These are phyloP conservation scores for Pseudococcus viburni DNA, from an alignment of 2,888 invertebrate genomes.

Conservation along the genomic window DNA sequence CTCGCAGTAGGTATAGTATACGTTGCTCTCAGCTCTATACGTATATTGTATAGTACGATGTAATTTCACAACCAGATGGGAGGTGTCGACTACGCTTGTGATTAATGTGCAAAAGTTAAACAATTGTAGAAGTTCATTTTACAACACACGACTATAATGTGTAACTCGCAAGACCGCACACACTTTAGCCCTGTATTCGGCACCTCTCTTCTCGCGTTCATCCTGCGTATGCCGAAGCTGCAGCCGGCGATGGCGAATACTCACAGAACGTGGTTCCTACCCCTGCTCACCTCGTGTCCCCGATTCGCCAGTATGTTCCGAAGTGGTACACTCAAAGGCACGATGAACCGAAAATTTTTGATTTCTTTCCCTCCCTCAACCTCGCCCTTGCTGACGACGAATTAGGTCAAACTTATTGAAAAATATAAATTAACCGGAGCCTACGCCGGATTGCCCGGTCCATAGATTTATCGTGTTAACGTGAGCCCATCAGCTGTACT, in stretches of 20 bases:
- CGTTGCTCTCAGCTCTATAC: not conserved
- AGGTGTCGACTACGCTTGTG: conserved; percentile 49
- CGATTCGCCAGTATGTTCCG: not conserved
- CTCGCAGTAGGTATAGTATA: not conserved
- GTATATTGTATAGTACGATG: not conserved
- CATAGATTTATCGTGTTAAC: not conserved
- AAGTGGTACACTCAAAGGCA: not conserved
- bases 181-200: not conserved
- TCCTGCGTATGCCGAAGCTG: not conserved
- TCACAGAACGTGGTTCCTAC: not conserved
- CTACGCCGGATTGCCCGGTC: not conserved
- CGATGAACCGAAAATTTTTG: not conserved
- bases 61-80: conserved; percentile 55
- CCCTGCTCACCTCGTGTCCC: not conserved
- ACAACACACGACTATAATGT: conserved; percentile 37
- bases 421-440: conserved; percentile 25
- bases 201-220: not conserved
- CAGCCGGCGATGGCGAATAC: not conserved
- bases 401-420: conserved; percentile 45
- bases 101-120: conserved; percentile 57
- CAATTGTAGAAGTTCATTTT: conserved; percentile 56
- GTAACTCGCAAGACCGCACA: conserved; percentile 31
- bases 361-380: not conserved
- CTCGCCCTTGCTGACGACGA: not conserved
- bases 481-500: not conserved